Conservation (phyloP, 1,140 invertebrate species). For the Drosophila subpulchrella region DNA sequence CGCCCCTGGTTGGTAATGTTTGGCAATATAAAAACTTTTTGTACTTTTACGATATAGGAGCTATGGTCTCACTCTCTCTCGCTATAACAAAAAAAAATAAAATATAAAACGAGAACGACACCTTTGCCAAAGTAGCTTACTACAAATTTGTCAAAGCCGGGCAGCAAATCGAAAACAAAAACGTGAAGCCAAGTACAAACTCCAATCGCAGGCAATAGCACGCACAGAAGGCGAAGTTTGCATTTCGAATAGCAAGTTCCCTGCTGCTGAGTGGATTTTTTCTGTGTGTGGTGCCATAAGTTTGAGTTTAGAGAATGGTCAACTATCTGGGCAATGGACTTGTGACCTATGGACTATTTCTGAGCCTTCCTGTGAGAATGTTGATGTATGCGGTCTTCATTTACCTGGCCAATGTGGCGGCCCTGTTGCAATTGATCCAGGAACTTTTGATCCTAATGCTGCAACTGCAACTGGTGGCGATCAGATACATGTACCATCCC, state of each 20-base stretch:
- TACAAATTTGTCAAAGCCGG: constrained; percentile 64
- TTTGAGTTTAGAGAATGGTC: not conserved
- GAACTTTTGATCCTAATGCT: not conserved
- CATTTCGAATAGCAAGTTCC: constrained; percentile 39
- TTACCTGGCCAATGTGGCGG: constrained; percentile 22
- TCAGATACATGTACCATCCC: not conserved
- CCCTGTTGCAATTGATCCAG: constrained; percentile 13
- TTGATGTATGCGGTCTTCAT: constrained; percentile 1
- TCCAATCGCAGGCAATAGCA: constrained; percentile 20
- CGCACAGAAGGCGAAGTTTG: constrained; percentile 27
- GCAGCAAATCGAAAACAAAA: constrained; percentile 29
- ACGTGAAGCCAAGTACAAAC: not conserved
- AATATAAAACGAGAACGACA: constrained; percentile 37
- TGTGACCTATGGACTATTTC: not conserved
- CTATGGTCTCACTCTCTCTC: not conserved
- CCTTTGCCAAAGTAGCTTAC: constrained; percentile 49
- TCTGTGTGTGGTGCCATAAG: not conserved
- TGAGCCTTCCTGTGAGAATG: not conserved
- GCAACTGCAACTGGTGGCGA: no score
- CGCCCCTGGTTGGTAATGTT: constrained; percentile 54
- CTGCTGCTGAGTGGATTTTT: constrained; percentile 5
- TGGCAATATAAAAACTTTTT: constrained; percentile 75
- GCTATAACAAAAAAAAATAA: not conserved
- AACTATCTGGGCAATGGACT: not conserved
- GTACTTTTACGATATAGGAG: constrained; percentile 44